phyloP scores from a whole-genome alignment of 2,113 vertebrate species.

The Chrysemys picta region DNA sequence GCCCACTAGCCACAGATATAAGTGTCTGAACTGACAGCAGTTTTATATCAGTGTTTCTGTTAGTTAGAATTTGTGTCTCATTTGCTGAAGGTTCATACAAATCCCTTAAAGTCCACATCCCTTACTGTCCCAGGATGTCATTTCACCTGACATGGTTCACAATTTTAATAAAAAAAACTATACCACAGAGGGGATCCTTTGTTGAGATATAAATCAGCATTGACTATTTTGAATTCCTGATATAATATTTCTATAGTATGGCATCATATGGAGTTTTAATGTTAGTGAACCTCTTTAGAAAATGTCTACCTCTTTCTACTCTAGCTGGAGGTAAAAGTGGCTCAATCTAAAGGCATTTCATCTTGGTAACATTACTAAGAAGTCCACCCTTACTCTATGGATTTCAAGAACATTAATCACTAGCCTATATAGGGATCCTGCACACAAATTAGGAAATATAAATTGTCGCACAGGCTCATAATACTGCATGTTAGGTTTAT shows the following conservation, averaged over 20 bases:
- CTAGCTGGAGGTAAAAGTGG: neutral
- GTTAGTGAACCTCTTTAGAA: neutral
- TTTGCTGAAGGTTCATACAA: neutral
- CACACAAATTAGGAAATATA: neutral
- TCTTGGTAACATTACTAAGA: neutral
- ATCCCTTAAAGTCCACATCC: neutral
- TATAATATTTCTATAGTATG: neutral
- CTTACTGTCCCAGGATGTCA: too few relatives aligned
- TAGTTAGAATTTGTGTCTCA: neutral
- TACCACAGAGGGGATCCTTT: neutral
- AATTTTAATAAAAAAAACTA: neutral
- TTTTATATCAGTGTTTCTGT: neutral
- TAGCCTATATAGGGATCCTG: neutral
- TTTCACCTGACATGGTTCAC: neutral
- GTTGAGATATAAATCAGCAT: neutral
- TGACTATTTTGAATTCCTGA: neutral
- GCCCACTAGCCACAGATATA: neutral
- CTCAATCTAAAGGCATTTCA: neutral
- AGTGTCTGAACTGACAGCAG: neutral
- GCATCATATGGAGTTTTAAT: neutral
- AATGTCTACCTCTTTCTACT: neutral
- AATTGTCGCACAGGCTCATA: neutral
- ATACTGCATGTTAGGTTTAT: accelerated
- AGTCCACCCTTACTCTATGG: neutral
- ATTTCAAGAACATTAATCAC: neutral